Conservation (phyloP, 2,113 vertebrate genomes). For the Xenopus borealis region DNA sequence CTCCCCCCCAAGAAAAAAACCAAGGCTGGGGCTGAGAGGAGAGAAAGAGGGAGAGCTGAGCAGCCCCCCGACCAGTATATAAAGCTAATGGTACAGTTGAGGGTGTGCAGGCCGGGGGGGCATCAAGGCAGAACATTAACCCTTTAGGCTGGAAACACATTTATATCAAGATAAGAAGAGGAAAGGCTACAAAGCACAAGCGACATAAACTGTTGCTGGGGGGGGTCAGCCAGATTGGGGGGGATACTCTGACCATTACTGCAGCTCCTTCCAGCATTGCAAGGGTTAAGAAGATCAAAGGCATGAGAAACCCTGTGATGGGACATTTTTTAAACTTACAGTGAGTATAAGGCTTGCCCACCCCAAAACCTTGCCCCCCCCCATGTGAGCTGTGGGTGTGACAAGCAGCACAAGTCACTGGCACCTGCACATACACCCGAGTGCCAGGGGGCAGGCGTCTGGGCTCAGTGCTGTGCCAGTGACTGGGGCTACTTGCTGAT, state of each 20-base stretch:
- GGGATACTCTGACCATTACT: neutral
- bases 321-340: constrained; percentile 10
- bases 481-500: neutral
- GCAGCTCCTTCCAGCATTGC: neutral
- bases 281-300: neutral
- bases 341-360: neutral
- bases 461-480: neutral
- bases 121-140: constrained; percentile 70
- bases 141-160: constrained; percentile 59
- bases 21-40: constrained; percentile 54
- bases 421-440: neutral
- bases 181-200: constrained; percentile 46
- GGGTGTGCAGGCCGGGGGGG: constrained; percentile 76
- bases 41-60: constrained; percentile 77
- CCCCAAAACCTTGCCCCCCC: neutral
- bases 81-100: constrained; percentile 80
- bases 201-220: constrained; percentile 40
- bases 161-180: constrained; percentile 44
- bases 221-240: neutral
- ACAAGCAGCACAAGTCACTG: neutral
- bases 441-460: no score
- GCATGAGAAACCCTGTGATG: neutral
- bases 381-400: neutral
- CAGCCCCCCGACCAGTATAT: constrained; percentile 79
- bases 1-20: neutral